phyloP scores from a whole-genome alignment of 2,797 vertebrate species.

The Propithecus perrieri region DNA sequence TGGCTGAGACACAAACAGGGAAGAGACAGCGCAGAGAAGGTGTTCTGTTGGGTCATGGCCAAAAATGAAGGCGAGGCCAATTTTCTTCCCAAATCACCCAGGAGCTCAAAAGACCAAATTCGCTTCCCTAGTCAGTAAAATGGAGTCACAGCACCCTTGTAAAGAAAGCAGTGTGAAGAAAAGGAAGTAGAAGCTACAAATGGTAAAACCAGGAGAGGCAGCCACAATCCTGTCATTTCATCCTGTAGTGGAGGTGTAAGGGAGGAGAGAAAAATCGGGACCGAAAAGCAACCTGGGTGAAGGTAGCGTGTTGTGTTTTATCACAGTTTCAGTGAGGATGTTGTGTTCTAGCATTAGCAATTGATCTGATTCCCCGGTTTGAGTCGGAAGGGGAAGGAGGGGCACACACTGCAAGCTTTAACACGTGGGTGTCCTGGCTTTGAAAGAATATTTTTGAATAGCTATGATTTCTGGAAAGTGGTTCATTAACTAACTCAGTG shows the following conservation, averaged over 20 bases:
- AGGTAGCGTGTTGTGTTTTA: neutral
- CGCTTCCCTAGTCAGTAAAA: neutral
- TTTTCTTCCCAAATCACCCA: neutral
- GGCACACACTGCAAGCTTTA: rapidly evolving
- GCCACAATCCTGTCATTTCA: rapidly evolving
- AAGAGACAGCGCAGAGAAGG: neutral
- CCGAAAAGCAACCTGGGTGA: neutral
- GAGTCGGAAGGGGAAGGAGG: neutral
- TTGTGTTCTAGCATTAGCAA: neutral
- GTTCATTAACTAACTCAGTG: neutral
- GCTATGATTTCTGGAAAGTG: neutral
- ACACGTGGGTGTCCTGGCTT: neutral
- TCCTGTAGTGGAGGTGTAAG: neutral
- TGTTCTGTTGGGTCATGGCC: neutral
- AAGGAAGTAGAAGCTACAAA: neutral
- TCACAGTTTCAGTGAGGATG: neutral
- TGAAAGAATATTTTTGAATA: neutral
- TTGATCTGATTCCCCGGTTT: neutral
- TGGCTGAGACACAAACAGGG: rapidly evolving
- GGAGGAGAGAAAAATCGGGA: neutral
- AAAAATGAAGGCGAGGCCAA: neutral
- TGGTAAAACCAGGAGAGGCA: neutral
- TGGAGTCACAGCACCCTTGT: neutral
- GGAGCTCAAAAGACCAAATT: neutral
- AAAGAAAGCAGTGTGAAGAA: neutral